Percentiles rank a stretch among this genome's conserved stretches.
These are phyloP conservation scores for Cryptoprocta ferox DNA, from an alignment of 2,797 vertebrate species.

Conservation along the genomic window DNA sequence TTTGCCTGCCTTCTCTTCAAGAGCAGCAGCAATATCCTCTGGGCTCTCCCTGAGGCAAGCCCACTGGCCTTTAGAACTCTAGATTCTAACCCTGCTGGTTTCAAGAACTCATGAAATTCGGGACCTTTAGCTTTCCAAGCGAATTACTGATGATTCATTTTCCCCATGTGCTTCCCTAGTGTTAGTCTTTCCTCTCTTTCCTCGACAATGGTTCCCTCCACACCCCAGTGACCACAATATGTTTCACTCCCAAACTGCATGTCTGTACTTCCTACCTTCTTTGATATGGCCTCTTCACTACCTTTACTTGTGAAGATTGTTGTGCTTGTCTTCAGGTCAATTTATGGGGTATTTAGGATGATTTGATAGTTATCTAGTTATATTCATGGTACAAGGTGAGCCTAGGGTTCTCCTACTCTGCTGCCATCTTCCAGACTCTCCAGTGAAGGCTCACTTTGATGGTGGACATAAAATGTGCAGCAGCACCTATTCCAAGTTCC, in stretches of 20 bases:
- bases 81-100: not conserved
- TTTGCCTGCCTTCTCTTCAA: not conserved
- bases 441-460: not conserved
- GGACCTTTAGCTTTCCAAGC: not conserved
- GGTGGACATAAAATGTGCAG: not conserved
- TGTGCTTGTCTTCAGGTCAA: not conserved
- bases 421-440: not conserved
- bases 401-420: not conserved
- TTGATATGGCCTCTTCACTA: not conserved
- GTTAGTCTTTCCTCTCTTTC: not conserved
- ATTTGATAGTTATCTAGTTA: not conserved
- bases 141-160: not conserved
- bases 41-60: not conserved
- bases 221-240: not conserved
- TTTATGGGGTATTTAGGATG: not conserved
- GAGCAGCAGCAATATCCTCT: not conserved
- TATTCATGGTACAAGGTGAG: not conserved
- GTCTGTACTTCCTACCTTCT: not conserved
- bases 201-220: not conserved
- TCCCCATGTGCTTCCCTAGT: not conserved
- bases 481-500: not conserved
- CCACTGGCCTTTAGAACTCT: not conserved
- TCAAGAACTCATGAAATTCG: not conserved
- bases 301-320: not conserved
- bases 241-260: not conserved